Conservation (phyloP, 1,140 invertebrate species). For the Episyrphus balteatus region DNA sequence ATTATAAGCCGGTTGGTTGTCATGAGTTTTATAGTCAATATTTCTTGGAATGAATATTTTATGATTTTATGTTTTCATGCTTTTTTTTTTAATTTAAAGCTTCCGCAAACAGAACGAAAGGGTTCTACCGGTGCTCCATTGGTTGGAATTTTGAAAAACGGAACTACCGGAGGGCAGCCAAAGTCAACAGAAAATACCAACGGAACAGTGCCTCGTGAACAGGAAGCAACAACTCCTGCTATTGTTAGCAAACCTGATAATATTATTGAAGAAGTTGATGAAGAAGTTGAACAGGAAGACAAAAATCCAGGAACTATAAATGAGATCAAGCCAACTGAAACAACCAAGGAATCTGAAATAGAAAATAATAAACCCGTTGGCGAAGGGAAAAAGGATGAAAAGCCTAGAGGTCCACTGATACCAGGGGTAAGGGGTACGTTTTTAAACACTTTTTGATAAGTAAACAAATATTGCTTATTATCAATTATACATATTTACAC, state of each 20-base stretch:
- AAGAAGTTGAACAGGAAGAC: conserved; percentile 10
- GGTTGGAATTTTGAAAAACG: conserved; percentile 35
- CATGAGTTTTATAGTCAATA: not conserved
- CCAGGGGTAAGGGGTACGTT: conserved; percentile 1
- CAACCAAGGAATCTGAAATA: not conserved
- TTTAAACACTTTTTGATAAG: not conserved
- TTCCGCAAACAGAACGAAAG: conserved; percentile 34
- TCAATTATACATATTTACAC: too few relatives aligned
- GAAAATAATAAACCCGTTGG: conserved; percentile 2
- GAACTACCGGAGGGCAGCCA: conserved; percentile 16
- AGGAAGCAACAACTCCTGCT: not conserved
- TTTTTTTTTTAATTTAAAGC: conserved; percentile 11
- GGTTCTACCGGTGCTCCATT: conserved; percentile 28
- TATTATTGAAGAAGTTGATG: conserved; percentile 24
- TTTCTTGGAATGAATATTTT: conserved; percentile 1
- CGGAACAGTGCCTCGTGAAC: not conserved
- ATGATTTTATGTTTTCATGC: not conserved
- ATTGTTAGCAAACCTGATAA: conserved; percentile 6
- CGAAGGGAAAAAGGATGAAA: conserved; percentile 17
- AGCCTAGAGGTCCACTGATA: conserved; percentile 13
- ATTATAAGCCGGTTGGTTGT: conserved; percentile 35
- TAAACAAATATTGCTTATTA: too few relatives aligned
- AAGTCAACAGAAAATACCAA: conserved; percentile 11
- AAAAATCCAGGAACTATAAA: not conserved
- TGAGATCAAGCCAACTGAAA: not conserved